These are phyloP conservation scores for Lucilia sericata DNA, from an alignment of 1,140 invertebrate genomes.

Conservation along the genomic window DNA sequence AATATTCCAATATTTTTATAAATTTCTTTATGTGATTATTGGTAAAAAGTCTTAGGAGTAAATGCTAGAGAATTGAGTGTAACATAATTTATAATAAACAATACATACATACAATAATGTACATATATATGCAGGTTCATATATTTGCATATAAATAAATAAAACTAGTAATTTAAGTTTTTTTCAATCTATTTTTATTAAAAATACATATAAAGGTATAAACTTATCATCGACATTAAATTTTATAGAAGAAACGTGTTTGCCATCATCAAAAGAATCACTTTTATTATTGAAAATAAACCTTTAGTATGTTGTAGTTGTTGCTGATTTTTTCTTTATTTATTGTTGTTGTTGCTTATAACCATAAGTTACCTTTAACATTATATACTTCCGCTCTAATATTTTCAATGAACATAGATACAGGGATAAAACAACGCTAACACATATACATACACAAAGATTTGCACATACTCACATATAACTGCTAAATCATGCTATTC, in stretches of 20 bases:
- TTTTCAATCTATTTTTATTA: no score
- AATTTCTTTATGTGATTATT: no score
- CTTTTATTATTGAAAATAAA: conserved; percentile 11
- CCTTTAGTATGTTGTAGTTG: neutral
- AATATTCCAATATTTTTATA: no score
- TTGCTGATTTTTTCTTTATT: neutral
- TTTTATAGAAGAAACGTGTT: neutral
- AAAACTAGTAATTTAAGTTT: no score
- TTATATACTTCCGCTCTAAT: conserved; percentile 22
- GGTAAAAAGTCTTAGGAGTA: no score
- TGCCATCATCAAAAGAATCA: neutral
- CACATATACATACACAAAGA: neutral
- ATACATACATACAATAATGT: no score
- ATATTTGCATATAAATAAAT: no score
- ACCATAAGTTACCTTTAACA: neutral
- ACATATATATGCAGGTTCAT: no score
- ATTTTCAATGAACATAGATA: neutral
- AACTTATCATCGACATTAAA: neutral
- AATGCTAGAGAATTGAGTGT: no score
- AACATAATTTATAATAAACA: no score
- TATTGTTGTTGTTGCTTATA: neutral
- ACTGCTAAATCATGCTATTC: neutral
- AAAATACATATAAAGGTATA: no score
- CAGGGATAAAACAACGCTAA: neutral
- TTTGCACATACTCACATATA: neutral